phyloP scores from a whole-genome alignment of 1,140 invertebrate genomes.

The Nixonia krombeini region DNA sequence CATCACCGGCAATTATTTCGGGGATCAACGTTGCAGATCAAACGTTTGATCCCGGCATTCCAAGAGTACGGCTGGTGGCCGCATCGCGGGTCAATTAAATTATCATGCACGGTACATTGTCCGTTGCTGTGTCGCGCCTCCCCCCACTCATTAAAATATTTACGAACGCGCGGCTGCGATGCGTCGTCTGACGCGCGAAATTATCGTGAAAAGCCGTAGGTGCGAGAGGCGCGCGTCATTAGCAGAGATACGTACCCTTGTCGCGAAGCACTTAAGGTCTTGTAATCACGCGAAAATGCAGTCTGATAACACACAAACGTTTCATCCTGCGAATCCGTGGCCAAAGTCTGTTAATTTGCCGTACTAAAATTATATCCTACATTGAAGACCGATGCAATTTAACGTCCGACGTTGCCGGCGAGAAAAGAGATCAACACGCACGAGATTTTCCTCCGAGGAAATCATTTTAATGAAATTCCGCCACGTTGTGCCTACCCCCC shows the following conservation, averaged over 20 bases:
- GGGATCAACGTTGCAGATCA: conserved; percentile 57
- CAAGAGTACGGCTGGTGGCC: background rate
- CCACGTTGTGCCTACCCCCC: conserved; percentile 5
- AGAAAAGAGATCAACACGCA: conserved; percentile 45
- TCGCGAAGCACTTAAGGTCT: conserved; percentile 38
- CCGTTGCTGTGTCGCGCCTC: no score
- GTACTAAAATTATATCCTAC: conserved; percentile 61
- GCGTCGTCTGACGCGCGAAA: no score
- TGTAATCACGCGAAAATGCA: conserved; percentile 40
- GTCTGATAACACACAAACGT: conserved; percentile 39
- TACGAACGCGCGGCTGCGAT: no score
- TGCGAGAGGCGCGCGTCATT: conserved; percentile 44
- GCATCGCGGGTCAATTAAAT: no score
- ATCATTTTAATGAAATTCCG: conserved; percentile 54
- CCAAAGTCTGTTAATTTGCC: conserved; percentile 61
- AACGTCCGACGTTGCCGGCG: conserved; percentile 53
- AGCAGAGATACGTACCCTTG: conserved; percentile 43
- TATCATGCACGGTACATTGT: no score
- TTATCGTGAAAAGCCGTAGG: conserved; percentile 30
- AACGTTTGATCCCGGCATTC: conserved; percentile 27
- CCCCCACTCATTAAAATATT: no score
- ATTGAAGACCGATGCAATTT: conserved; percentile 61
- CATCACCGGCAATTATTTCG: conserved; percentile 65
- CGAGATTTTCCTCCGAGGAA: conserved; percentile 47
- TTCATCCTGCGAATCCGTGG: conserved; percentile 36